Percentiles rank a stretch among this genome's conserved stretches.
Conservation (phyloP, 2,797 vertebrate species). For the Chromis chromis region DNA sequence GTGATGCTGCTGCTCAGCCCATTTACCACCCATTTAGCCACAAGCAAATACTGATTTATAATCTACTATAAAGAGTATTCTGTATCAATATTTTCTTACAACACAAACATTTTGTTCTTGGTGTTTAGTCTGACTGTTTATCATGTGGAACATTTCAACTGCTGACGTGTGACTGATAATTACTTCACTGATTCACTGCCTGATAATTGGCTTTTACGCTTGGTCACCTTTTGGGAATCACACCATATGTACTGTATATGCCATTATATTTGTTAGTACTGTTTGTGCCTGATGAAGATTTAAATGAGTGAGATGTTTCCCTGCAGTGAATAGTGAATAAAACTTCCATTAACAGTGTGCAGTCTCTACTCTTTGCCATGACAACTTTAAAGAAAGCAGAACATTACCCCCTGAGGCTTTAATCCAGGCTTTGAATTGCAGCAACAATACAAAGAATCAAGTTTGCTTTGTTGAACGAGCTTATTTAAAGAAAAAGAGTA, state of each 20-base stretch:
- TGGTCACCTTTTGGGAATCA: not conserved
- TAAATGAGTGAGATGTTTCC: not conserved
- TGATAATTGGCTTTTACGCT: not conserved
- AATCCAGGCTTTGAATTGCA: constrained; percentile 11
- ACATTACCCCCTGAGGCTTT: constrained; percentile 3
- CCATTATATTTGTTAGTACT: not conserved
- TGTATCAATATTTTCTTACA: not conserved
- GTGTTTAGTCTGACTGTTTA: no score
- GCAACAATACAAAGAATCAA: constrained; percentile 1
- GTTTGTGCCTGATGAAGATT: not conserved
- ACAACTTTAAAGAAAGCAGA: constrained; percentile 13
- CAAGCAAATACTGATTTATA: not conserved
- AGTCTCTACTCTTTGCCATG: not conserved
- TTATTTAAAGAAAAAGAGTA: not conserved
- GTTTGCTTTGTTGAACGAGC: not conserved
- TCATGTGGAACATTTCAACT: no score
- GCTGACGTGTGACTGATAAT: no score
- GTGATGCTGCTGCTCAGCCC: not conserved
- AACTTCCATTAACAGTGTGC: not conserved
- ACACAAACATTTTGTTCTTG: not conserved
- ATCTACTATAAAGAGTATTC: not conserved
- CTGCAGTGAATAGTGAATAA: constrained; percentile 7
- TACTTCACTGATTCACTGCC: no score
- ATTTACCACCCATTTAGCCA: not conserved
- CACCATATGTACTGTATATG: not conserved